Evolutionary conservation across 2,113 vertebrate species (phyloP), one percentile per base, ranked within the genome.

Genomic region (Terrapene triunguis): DNA sequence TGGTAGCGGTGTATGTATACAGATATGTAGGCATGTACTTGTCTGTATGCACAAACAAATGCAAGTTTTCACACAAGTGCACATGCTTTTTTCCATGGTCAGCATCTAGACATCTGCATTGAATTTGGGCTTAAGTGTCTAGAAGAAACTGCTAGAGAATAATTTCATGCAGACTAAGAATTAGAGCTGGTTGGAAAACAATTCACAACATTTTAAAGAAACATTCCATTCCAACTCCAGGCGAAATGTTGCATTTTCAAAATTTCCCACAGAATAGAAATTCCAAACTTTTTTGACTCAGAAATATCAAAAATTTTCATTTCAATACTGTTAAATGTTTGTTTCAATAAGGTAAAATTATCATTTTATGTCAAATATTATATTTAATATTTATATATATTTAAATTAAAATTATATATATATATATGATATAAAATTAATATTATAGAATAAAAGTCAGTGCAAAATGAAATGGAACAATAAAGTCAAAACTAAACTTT

Each of bases 111-210:
- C 10, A 29, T 82, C 78, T 79, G 76, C 7, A 72, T 5, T 55
- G 84, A 82, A 85, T 82, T 85, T 88, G 29, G 78, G 51, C 54
- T 78, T 0, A 76, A 5, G 57, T 24, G 27, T 19, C 44, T 82
- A 85, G 76, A 87, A 65, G 16, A 90, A 24, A 8, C 44, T 82
- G 76, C 50, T 53, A 79, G 27, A 53, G 78, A 50, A 44, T 82
- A 95, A 91, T 88, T 84, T 29, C 51, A n/a, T 69, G 89, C 53
- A 29, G 24, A 27, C 72, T 80, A 87, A 86, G 92, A 96, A 74
- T 25, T 82, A 59, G 0, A 1, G 81, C 17, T 65, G 83, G 4
- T 47, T 51, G 89, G 51, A 91, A 94, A 89, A 81, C 0, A 42
- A 95, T 72, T 72, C 88, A 65, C 51, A 17, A 53, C 44, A 85